Conservation (phyloP, 2,797 vertebrate genomes). For the Lacerta viridis region DNA sequence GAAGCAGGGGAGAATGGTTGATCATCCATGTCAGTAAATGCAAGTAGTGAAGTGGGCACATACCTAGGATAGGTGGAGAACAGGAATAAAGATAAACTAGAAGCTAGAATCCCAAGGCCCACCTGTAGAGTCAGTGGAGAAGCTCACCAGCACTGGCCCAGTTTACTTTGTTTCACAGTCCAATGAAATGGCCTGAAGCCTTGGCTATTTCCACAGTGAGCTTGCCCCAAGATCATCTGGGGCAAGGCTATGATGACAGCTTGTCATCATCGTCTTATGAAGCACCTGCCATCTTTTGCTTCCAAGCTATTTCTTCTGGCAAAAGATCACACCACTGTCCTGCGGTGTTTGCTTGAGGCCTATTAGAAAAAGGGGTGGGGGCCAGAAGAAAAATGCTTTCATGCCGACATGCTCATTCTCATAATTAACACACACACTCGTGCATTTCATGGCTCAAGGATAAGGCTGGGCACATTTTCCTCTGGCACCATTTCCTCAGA, state of each 20-base stretch:
- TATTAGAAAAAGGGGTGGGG: background rate
- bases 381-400: constrained; percentile 15
- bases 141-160: too few relatives aligned
- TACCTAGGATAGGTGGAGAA: background rate
- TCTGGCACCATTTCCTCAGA: background rate
- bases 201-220: background rate
- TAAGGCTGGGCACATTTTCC: background rate
- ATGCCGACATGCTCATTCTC: accelerated
- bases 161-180: too few relatives aligned
- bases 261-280: background rate
- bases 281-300: constrained; percentile 7
- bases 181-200: background rate
- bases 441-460: background rate
- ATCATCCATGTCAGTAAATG: too few relatives aligned
- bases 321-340: constrained; percentile 15
- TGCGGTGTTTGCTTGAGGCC: too few relatives aligned
- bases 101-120: background rate
- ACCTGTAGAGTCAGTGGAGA: background rate
- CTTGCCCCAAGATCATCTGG: background rate
- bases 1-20: too few relatives aligned
- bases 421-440: accelerated
- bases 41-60: background rate
- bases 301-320: constrained; percentile 17
- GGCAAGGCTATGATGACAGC: background rate
- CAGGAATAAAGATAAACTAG: background rate